phyloP scores from a whole-genome alignment of 37 sponge, comb jelly and placozoan species.

The Lycopodina hypogea region DNA sequence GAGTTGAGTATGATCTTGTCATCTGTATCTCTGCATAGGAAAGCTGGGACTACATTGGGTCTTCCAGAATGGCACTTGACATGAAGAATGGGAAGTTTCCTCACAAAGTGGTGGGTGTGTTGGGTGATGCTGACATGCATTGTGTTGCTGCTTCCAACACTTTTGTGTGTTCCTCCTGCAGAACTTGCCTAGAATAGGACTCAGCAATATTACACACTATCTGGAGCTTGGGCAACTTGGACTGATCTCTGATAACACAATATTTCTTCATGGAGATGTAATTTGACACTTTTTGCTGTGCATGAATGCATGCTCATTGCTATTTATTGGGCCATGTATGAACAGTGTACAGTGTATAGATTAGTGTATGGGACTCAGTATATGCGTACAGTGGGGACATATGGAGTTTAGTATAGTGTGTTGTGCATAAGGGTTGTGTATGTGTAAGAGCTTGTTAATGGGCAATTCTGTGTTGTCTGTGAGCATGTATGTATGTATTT shows the following conservation, averaged over 20 bases:
- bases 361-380: no score
- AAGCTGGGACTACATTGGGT: constrained; percentile 91
- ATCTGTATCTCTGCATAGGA: constrained; percentile 47
- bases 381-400: no score
- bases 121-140: not conserved
- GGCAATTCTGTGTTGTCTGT: no score
- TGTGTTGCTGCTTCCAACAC: not conserved
- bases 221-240: constrained; percentile 75
- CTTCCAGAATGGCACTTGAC: constrained; percentile 85
- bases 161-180: constrained; percentile 1
- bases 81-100: constrained; percentile 51
- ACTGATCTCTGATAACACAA: not conserved
- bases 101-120: not conserved
- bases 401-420: no score
- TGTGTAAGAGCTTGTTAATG: no score
- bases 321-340: no score
- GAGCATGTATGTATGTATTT: no score
- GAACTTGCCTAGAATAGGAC: constrained; percentile 31
- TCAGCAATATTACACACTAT: constrained; percentile 29
- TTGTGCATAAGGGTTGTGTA: no score
- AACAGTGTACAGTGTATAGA: no score
- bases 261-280: not conserved
- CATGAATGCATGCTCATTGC: no score
- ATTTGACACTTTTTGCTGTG: no score
- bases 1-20: no score